phyloP scores from a whole-genome alignment of 1,140 invertebrate species.

The Drosophila truncata region DNA sequence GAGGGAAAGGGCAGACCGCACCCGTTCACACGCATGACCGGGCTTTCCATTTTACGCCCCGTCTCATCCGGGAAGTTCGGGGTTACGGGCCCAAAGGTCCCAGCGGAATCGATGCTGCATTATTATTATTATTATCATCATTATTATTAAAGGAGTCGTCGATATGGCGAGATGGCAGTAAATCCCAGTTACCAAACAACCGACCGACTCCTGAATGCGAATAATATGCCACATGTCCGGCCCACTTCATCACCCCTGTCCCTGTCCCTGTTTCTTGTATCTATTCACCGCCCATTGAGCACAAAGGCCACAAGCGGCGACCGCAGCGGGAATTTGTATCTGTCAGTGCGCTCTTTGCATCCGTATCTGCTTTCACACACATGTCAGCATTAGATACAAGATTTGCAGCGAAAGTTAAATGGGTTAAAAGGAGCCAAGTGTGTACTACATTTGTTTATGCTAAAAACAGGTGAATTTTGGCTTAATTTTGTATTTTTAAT shows the following conservation, averaged over 20 bases:
- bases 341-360: constrained; percentile 13
- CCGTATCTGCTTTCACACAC: constrained; percentile 47
- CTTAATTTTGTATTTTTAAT: neutral
- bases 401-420: constrained; percentile 69
- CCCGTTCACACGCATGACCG: constrained; percentile 69
- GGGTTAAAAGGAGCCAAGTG: constrained; percentile 19
- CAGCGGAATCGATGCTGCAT: constrained; percentile 69
- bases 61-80: constrained; percentile 35
- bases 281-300: constrained; percentile 3
- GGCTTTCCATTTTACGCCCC: constrained; percentile 78
- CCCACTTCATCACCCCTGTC: constrained; percentile 21
- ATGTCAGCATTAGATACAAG: constrained; percentile 71
- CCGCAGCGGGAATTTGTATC: constrained; percentile 49
- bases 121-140: constrained; percentile 75
- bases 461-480: neutral
- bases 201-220: constrained; percentile 42
- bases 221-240: constrained; percentile 70
- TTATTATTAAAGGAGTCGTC: constrained; percentile 77
- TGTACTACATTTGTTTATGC: neutral
- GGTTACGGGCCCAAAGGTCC: constrained; percentile 41
- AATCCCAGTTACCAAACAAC: too few species aligned
- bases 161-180: constrained; percentile 48
- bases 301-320: constrained; percentile 51
- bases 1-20: constrained; percentile 13
- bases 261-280: neutral